These are phyloP conservation scores for Barnardius zonarius DNA, from an alignment of 2,113 vertebrate genomes.

Conservation along the genomic window DNA sequence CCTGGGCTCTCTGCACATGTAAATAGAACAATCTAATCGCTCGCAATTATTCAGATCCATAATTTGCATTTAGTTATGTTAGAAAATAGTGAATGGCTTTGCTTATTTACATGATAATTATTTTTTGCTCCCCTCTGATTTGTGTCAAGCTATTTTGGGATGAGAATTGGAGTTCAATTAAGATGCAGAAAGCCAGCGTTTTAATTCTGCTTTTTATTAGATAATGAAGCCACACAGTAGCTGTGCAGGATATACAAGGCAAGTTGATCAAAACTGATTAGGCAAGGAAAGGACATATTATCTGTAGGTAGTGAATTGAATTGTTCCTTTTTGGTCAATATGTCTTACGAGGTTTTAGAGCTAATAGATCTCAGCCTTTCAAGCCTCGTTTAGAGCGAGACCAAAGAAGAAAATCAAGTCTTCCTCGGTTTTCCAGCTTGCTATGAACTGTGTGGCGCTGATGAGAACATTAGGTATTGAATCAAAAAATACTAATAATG, in stretches of 20 bases:
- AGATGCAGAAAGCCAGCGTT: conserved; percentile 16
- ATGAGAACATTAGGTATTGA: neutral
- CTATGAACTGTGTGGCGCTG: neutral
- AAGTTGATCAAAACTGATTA: conserved; percentile 13
- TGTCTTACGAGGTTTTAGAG: neutral
- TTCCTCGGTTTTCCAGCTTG: neutral
- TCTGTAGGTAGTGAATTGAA: neutral
- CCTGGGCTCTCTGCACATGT: neutral
- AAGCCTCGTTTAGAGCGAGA: neutral
- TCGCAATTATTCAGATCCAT: conserved; percentile 40
- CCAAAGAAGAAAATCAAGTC: neutral
- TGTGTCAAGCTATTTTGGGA: conserved; percentile 27
- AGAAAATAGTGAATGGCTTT: conserved; percentile 40
- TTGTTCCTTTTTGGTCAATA: neutral
- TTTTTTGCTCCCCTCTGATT: conserved; percentile 37
- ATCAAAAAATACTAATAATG: neutral
- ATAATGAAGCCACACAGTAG: neutral
- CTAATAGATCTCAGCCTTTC: neutral
- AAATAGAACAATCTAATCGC: conserved; percentile 29
- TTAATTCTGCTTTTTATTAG: conserved; percentile 15
- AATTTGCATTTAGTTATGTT: conserved; percentile 57
- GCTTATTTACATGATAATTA: conserved; percentile 52
- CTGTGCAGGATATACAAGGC: neutral
- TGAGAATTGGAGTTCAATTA: conserved; percentile 40
- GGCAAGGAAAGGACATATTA: neutral